A percentile compares a stretch with the other conserved stretches of the same genome.
These are phyloP conservation scores for Sphecodes monilicornis DNA, from an alignment of 2,888 invertebrate genomes.

Conservation along the genomic window DNA sequence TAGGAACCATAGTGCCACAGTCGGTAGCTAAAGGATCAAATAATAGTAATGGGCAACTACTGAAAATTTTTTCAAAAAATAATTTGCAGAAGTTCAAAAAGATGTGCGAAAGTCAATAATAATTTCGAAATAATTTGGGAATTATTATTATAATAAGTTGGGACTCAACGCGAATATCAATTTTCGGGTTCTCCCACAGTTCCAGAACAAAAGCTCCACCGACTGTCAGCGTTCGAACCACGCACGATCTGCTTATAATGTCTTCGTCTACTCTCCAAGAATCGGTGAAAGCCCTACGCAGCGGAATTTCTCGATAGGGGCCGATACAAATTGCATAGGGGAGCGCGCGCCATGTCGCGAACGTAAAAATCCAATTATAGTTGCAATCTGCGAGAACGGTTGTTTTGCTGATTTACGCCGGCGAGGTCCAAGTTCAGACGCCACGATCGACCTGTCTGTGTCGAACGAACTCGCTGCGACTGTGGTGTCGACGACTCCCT, in stretches of 20 bases:
- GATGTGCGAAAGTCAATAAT: no score
- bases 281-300: neutral
- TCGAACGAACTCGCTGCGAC: conserved; percentile 47
- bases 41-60: no score
- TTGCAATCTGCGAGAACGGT: conserved; percentile 51
- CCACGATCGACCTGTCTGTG: conserved; percentile 64
- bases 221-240: neutral
- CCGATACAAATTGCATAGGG: conserved; percentile 45
- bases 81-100: no score
- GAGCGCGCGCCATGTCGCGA: conserved; percentile 12
- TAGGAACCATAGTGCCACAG: no score
- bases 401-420: conserved; percentile 63
- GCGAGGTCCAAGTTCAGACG: conserved; percentile 71
- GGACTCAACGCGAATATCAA: no score
- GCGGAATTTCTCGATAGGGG: conserved; percentile 33
- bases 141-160: no score
- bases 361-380: conserved; percentile 61
- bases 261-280: neutral
- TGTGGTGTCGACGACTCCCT: conserved; percentile 60
- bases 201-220: neutral
- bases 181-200: no score
- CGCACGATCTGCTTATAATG: neutral
- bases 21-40: no score
- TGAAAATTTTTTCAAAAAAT: no score
- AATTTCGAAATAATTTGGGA: no score